Evolutionary conservation across 2,113 vertebrate species (phyloP), one percentile per base, ranked within the genome.

Genomic region (Bufo gargarizans): DNA sequence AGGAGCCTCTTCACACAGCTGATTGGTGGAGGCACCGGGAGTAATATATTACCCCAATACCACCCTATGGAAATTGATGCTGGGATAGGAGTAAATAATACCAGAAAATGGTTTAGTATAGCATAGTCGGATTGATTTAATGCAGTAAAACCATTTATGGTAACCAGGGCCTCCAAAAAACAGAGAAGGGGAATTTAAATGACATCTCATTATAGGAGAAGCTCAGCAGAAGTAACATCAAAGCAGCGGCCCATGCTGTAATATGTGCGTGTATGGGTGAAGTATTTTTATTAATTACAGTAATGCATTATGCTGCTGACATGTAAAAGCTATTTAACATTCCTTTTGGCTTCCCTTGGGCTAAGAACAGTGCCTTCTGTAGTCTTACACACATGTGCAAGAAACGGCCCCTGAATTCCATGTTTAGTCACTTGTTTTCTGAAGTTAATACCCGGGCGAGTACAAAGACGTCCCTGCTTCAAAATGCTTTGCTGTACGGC

Each of bases 241-340:
- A 83, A 83, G 81, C 61, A 5, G 19, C 4, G 4, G 13, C 5
- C 17, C 58, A 17, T 16, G 59, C 80, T 65, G 61, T 83, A 83
- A 67, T 83, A n/a, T 69, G 61, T 49, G 81, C 81, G 65, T 86
- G 74, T 77, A 77, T 78, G 59, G 77, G 58, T 86, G 85, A 86
- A 86, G 85, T 86, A 78, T 86, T 77, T 50, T 78, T 86, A 86
- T 86, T 86, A 86, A 86, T 86, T 77, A 77, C 74, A n/a, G 56
- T 63, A 77, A 86, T 86, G 58, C 47, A 86, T 86, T 86, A 77
- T 77, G 50, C 85, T 50, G 84, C n/a, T 78, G 85, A 86, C 85
- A 86, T 65, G 85, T 77, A 63, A 78, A 56, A 86, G 59, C 74
- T 78, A 77, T 86, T 86, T 78, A 86, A 86, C 85, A 86, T 86